phyloP scores from a whole-genome alignment of 2,113 vertebrate genomes.

The Paradoxurus hermaphroditus region DNA sequence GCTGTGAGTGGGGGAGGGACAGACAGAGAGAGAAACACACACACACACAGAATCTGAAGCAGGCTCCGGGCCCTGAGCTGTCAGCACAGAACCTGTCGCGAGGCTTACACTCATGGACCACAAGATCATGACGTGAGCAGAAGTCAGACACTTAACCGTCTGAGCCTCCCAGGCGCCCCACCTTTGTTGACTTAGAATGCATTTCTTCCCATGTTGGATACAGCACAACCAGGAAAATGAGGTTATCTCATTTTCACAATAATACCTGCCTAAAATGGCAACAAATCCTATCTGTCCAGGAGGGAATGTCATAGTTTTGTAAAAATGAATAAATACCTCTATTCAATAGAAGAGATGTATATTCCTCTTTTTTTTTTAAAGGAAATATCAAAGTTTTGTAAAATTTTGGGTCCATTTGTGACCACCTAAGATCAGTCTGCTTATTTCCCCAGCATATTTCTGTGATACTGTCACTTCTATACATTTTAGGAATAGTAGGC shows the following conservation, averaged over 20 bases:
- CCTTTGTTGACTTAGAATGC: background rate
- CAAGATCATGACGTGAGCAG: too few relatives aligned
- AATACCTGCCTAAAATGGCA: background rate
- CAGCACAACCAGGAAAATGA: background rate
- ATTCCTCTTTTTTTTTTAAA: background rate
- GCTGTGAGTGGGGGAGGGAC: too few relatives aligned
- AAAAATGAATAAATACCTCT: conserved; percentile 8
- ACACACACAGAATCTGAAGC: too few relatives aligned
- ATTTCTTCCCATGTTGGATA: conserved; percentile 2
- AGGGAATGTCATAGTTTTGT: background rate
- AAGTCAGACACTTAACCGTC: too few relatives aligned
- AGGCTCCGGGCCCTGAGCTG: too few relatives aligned
- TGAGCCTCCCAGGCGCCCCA: too few relatives aligned
- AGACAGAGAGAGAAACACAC: too few relatives aligned
- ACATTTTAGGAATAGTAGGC: conserved; percentile 33
- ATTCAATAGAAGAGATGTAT: background rate
- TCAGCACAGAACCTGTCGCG: too few relatives aligned
- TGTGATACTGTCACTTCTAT: conserved; percentile 3
- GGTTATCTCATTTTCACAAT: background rate
- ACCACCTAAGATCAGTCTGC: fast-evolving
- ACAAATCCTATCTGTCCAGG: background rate
- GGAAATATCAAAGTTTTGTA: conserved; percentile 26
- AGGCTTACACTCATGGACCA: too few relatives aligned
- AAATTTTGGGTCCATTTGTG: background rate
- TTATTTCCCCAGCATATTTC: background rate